A percentile compares a stretch with the other conserved stretches of the same genome.
Evolutionary conservation across 2,888 invertebrate species (phyloP).

Genomic region (Ophion costatus): DNA sequence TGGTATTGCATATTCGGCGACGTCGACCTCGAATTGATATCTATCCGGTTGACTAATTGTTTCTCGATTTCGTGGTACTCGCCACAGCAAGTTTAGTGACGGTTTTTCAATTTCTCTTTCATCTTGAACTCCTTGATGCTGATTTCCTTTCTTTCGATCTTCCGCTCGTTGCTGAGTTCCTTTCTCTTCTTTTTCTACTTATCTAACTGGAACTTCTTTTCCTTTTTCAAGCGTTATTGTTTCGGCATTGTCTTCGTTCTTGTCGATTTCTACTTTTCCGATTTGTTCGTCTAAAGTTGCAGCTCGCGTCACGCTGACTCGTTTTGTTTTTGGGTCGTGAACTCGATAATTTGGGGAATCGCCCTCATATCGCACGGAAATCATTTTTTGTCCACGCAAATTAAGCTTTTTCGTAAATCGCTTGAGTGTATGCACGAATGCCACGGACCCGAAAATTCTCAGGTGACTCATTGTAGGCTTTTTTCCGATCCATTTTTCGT

Average conservation of each 20-base stretch:
- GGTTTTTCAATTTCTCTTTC: no score
- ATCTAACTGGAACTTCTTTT: background rate
- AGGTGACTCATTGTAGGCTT: conserved; percentile 9
- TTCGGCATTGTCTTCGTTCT: background rate
- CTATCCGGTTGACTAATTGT: background rate
- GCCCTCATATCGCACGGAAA: conserved; percentile 45
- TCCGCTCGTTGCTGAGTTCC: background rate
- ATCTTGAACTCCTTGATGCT: no score
- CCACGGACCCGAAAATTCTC: conserved; percentile 26
- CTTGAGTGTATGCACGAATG: conserved; percentile 55
- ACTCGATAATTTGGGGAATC: conserved; percentile 29
- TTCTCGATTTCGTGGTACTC: background rate
- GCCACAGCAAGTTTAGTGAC: no score
- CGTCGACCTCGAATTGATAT: background rate
- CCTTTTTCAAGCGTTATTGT: background rate
- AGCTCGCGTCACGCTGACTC: conserved; percentile 30
- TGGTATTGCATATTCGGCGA: background rate
- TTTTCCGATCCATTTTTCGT: no score
- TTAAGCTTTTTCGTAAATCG: conserved; percentile 53
- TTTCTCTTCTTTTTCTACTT: background rate
- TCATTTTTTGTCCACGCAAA: conserved; percentile 13
- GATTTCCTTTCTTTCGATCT: background rate
- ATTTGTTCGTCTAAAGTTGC: conserved; percentile 31
- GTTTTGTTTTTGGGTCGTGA: conserved; percentile 32
- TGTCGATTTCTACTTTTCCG: no score